Evolutionary conservation across 2,113 vertebrate species (phyloP).

Genomic region (Todiramphus chloris): DNA sequence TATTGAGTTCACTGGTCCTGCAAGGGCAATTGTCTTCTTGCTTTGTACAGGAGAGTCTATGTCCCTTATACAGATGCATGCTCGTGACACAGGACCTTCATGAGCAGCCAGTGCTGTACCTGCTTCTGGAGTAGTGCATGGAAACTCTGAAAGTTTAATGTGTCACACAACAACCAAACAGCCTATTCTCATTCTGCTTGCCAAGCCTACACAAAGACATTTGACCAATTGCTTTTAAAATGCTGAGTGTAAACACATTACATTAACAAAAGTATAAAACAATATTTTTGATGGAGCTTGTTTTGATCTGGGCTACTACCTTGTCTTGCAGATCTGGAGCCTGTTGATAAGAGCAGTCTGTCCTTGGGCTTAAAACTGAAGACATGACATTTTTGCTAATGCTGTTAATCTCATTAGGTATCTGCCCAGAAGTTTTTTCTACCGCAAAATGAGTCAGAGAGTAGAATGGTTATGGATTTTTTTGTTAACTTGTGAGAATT

Average conservation of each 20-base stretch:
- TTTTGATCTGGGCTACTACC: background rate
- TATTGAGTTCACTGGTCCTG: background rate
- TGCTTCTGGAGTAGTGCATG: no score
- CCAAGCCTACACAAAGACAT: background rate
- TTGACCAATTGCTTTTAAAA: background rate
- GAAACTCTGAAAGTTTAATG: background rate
- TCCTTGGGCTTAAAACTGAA: slow-evolving; percentile 13
- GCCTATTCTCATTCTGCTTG: background rate
- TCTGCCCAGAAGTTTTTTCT: background rate
- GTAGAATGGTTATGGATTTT: background rate
- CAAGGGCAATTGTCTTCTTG: background rate
- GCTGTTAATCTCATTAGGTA: background rate
- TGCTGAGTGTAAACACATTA: background rate
- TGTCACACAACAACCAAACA: background rate
- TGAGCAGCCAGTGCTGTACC: background rate
- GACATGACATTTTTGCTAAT: slow-evolving; percentile 8
- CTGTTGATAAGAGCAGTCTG: slow-evolving; percentile 10
- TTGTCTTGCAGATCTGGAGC: slow-evolving; percentile 22
- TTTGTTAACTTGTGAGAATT: background rate
- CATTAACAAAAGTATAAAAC: background rate
- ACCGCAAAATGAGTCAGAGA: background rate
- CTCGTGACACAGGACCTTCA: fast-evolving
- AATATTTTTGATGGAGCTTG: background rate
- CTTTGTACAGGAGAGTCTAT: background rate
- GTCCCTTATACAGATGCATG: background rate